Conservation (phyloP, 2,113 vertebrate genomes). For the Scortum barcoo region DNA sequence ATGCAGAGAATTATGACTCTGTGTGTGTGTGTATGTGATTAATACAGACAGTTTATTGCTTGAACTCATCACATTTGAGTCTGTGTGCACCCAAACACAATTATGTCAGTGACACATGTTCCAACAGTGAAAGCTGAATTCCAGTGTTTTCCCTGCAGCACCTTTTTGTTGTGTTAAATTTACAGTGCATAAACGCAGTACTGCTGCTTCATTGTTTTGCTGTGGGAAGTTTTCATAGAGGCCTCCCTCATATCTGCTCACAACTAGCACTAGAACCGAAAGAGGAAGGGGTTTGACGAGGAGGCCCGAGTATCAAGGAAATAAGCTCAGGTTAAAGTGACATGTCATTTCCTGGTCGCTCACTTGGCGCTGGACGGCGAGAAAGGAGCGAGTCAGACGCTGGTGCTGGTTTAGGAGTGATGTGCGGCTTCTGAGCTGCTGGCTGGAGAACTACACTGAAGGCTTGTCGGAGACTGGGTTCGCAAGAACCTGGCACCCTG, state of each 20-base stretch:
- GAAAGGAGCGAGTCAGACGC: conserved; percentile 37
- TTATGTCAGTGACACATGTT: neutral
- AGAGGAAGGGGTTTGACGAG: conserved; percentile 79
- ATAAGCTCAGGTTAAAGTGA: conserved; percentile 84
- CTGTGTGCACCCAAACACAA: neutral
- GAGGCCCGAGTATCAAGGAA: conserved; percentile 77
- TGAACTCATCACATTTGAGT: neutral
- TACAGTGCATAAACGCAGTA: neutral
- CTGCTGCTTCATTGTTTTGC: neutral
- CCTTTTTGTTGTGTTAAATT: conserved; percentile 22
- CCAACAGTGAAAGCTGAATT: neutral
- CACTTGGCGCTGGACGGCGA: conserved; percentile 57
- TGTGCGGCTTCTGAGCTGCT: conserved; percentile 61
- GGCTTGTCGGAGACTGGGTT: conserved; percentile 75
- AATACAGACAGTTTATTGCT: neutral
- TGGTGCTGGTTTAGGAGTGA: conserved; percentile 38
- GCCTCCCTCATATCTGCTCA: conserved; percentile 29
- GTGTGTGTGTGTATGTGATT: neutral
- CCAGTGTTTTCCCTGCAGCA: neutral
- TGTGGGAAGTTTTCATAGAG: conserved; percentile 37
- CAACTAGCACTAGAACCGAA: conserved; percentile 49
- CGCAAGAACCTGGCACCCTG: conserved; percentile 71
- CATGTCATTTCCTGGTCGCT: conserved; percentile 89
- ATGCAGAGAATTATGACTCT: neutral
- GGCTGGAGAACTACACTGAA: conserved; percentile 26